Base-by-base conservation (phyloP, 2,888 invertebrate species). In the Tortricodes alternella region DNA sequence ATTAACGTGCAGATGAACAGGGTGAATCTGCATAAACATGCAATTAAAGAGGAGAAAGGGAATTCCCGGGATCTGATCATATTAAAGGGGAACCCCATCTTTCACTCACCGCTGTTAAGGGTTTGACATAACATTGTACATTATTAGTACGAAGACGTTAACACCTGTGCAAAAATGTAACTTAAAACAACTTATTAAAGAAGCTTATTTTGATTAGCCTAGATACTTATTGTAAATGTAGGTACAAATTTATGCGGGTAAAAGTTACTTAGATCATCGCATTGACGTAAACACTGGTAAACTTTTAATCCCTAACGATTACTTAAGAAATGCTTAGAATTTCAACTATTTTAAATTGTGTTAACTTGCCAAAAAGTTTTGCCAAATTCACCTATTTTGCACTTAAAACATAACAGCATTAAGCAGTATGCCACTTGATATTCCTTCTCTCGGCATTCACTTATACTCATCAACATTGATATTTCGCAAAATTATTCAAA, bases 11-110 rank as follows among this genome's bases (percentile, higher is more conserved):
- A n/a, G n/a, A n/a, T n/a, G n/a, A n/a, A n/a, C n/a, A n/a, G 65
- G 59, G 60, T 62, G 62, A 69, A 78, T 80, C 76, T 76, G 73
- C 80, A 80, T 80, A 80, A 80, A 80, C 79, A 78, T 73, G 77
- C 80, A 78, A 80, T 80, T 80, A 80, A 72, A 77, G 73, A 65
- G 65, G 67, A 65, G 65, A 64, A 67, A 65, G 70, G 71, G 69
- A 67, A 67, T 69, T 73, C 69, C 68, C 62, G 62, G 58, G 58
- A 63, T 55, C 67, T 67, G 71, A 70, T 75, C 71, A 76, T 74
- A 75, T 77, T 74, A 70, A 69, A 74, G 73, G 73, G 69, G 72
- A 62, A 24, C 24, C 15, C 27, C 15, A 35, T 24, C 23, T 16
- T 49, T 44, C 44, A 16, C 8, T 8, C 13, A 6, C 2, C 9